Evolutionary conservation across 2,113 vertebrate species (phyloP), one percentile per base, ranked within the genome.

Genomic region (Microcebus tavaratra): DNA sequence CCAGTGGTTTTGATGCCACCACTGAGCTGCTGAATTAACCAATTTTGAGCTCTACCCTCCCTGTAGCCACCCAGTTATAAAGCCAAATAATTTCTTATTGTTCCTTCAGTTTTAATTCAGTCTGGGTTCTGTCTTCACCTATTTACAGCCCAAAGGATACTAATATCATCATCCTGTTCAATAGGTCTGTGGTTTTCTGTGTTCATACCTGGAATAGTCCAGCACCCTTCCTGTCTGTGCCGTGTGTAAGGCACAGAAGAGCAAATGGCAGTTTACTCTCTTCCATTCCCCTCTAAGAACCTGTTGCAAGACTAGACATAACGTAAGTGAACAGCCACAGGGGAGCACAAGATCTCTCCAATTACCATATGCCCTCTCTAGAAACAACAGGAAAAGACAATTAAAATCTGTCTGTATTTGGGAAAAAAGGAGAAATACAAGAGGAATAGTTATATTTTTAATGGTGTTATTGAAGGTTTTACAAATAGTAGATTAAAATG

Each of bases 241-340:
- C 3, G 0, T 1, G 0, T 3, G 21, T 12, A 53, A 81, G 72
- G 25, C 4, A 0, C 2, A 0, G 63, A 65, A 29, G 34, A 65
- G 55, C 31, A 34, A 57, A 31, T 9, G 36, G 10, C 21, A n/a
- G 8, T 31, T 23, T 25, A 7, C 1, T 1, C 9, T 4, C 50
- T 48, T n/a, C 1, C 27, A 20, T 10, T 72, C 0, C 8, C 57
- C 36, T 55, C 39, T 18, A 36, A 34, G 20, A 85, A n/a, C 34
- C 21, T n/a, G 39, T 29, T 6, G 0, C 25, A 36, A 75, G 75
- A 25, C 8, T 25, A 23, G 20, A 20, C 0, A 1, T 29, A 21
- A 42, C 23, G 4, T 42, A 61, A 65, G 21, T 15, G 11, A 65
- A 2, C 55, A 25, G 23, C 21, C n/a, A 2, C 8, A 13, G 29